Evolutionary conservation across 1,140 invertebrate species (phyloP), one percentile per base, ranked within the genome.

Genomic region (Mercenaria mercenaria): DNA sequence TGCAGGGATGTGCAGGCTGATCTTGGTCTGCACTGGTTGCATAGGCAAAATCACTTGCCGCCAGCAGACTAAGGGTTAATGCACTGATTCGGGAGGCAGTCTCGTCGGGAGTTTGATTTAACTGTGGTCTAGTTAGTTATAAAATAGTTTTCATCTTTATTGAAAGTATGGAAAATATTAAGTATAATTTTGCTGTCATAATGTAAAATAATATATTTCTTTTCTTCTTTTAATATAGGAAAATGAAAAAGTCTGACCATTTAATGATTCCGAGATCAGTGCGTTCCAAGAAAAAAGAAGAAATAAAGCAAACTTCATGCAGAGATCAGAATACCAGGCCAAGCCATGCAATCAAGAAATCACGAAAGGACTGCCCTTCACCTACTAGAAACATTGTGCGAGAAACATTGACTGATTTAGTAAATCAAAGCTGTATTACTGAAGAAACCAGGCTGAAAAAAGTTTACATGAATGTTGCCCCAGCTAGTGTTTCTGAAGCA

Each of bases 241-340:
- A 34, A 34, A 79, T 59, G 76, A 18, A 52, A 56, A 79, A 56
- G 26, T 15, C 26, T 23, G 13, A 10, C 20, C 15, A 15, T 52
- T 56, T 79, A 18, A 79, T 79, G 76, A n/a, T 79, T 52, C 76
- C 76, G 56, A 56, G 76, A 56, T 79, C 47, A 37, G 76, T 79
- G 29, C 2, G 18, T 18, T 72, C 43, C n/a, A 79, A 18, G 15
- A 79, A n/a, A 52, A 52, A 50, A 18, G 47, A 79, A 52, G 32
- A 56, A 13, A 56, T 37, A 29, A 47, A 76, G 69, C 1, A 13
- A 41, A 41, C 8, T 4, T 4, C 6, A 34, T 37, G 15, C 0
- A 56, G 8, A 34, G 11, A 52, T 3, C 29, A 79, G 29, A 56
- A 47, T 18, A 29, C 20, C 0, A 18, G 29, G 18, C 61, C 26